phyloP scores from a whole-genome alignment of 2,888 invertebrate species.

The Thereva unica region DNA sequence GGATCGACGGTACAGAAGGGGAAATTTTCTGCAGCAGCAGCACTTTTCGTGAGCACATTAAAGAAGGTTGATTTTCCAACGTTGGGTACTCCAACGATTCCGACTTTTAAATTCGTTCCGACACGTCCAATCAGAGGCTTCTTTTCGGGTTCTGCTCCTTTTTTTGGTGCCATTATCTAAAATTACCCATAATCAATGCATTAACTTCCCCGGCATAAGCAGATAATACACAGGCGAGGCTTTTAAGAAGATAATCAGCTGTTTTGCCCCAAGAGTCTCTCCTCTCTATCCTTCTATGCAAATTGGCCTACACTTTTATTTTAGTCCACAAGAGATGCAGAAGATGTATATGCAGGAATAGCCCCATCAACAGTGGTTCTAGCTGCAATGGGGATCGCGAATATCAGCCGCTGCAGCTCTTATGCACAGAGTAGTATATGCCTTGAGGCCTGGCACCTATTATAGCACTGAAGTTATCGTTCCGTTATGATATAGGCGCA shows the following conservation, averaged over 20 bases:
- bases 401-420: no score
- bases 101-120: conserved; percentile 94
- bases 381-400: no score
- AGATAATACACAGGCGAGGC: conserved; percentile 34
- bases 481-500: no score
- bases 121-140: conserved; percentile 92
- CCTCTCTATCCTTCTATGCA: conserved; percentile 30
- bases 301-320: conserved; percentile 20
- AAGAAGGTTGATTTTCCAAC: conserved; percentile 99
- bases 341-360: conserved; percentile 10
- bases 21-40: conserved; percentile 97
- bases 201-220: conserved; percentile 37
- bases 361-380: no score
- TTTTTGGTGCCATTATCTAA: conserved; percentile 70
- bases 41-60: conserved; percentile 97
- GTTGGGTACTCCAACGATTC: conserved; percentile 96
- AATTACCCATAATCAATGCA: conserved; percentile 43
- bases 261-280: conserved; percentile 16
- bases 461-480: no score
- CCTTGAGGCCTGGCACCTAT: no score
- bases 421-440: no score
- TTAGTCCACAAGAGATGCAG: neutral
- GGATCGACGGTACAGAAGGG: conserved; percentile 99
- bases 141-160: conserved; percentile 85
- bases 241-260: conserved; percentile 37